These are phyloP conservation scores for Nebria salina DNA, from an alignment of 2,888 invertebrate genomes.

Conservation along the genomic window DNA sequence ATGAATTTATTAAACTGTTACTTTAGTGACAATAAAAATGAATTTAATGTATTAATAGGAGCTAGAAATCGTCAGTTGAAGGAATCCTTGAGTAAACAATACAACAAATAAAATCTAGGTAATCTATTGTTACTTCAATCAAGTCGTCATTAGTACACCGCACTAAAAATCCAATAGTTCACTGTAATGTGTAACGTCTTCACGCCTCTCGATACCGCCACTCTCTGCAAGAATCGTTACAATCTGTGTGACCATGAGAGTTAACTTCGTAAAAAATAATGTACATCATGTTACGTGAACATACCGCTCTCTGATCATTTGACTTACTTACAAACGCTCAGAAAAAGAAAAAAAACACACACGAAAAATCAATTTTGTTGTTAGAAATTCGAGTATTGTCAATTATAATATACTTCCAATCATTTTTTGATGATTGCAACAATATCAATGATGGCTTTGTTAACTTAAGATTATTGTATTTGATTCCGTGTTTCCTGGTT, in stretches of 20 bases:
- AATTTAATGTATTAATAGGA: too few relatives aligned
- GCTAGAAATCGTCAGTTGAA: too few relatives aligned
- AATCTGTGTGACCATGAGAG: too few relatives aligned
- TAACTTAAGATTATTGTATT: not conserved
- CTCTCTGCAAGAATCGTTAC: too few relatives aligned
- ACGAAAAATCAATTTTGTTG: not conserved
- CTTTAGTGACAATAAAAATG: too few relatives aligned
- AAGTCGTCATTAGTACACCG: not conserved
- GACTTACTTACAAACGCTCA: too few relatives aligned
- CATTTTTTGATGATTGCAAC: not conserved
- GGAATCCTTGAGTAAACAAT: not conserved
- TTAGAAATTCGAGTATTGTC: not conserved
- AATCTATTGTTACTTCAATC: slow-evolving; percentile 1
- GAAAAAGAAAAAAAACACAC: not conserved
- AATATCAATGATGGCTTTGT: not conserved
- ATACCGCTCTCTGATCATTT: not conserved
- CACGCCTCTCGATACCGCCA: not conserved
- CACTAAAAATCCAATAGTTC: not conserved
- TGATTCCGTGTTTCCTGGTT: not conserved
- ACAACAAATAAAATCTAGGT: not conserved
- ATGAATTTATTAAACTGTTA: too few relatives aligned
- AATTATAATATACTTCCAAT: not conserved
- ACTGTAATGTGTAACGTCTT: not conserved
- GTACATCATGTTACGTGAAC: not conserved
- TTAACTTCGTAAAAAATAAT: too few relatives aligned